Evolutionary conservation across 1,140 invertebrate genomes (phyloP).

Genomic region (Microplitis demolitor): DNA sequence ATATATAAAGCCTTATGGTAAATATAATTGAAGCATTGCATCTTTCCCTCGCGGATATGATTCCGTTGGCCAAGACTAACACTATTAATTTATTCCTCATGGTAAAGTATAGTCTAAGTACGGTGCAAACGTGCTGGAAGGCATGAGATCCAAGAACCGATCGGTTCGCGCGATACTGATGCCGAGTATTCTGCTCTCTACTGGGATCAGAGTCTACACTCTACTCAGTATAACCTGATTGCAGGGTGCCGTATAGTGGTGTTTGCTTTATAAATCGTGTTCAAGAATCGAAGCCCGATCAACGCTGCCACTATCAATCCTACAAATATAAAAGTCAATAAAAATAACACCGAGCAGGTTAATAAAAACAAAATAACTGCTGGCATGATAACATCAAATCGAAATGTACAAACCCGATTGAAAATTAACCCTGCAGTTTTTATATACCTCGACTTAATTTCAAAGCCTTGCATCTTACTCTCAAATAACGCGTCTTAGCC

Average conservation of each 20-base stretch:
- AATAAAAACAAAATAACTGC: neutral
- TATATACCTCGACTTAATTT: neutral
- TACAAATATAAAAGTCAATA: slow-evolving; percentile 5
- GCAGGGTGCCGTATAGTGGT: slow-evolving; percentile 53
- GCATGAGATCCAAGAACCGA: slow-evolving; percentile 17
- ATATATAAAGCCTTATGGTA: slow-evolving; percentile 7
- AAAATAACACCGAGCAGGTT: neutral
- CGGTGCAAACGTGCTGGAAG: slow-evolving; percentile 19
- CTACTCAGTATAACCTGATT: slow-evolving; percentile 44
- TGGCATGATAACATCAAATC: neutral
- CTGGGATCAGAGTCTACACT: no score
- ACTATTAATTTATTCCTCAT: slow-evolving; percentile 23
- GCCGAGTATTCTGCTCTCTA: no score
- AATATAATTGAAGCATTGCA: slow-evolving; percentile 18
- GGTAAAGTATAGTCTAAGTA: slow-evolving; percentile 17
- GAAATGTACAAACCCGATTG: slow-evolving; percentile 13
- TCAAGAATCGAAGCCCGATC: slow-evolving; percentile 18
- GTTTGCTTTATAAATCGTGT: slow-evolving; percentile 62
- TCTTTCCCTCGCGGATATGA: slow-evolving; percentile 17
- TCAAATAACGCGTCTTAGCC: no score
- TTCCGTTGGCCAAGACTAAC: slow-evolving; percentile 3
- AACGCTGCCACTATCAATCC: slow-evolving; percentile 13
- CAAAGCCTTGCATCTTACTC: no score
- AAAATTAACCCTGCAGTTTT: slow-evolving; percentile 15
- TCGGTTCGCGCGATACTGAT: slow-evolving; percentile 17